Evolutionary conservation across 2,113 vertebrate genomes (phyloP).

Genomic region (Isichthys henryi): DNA sequence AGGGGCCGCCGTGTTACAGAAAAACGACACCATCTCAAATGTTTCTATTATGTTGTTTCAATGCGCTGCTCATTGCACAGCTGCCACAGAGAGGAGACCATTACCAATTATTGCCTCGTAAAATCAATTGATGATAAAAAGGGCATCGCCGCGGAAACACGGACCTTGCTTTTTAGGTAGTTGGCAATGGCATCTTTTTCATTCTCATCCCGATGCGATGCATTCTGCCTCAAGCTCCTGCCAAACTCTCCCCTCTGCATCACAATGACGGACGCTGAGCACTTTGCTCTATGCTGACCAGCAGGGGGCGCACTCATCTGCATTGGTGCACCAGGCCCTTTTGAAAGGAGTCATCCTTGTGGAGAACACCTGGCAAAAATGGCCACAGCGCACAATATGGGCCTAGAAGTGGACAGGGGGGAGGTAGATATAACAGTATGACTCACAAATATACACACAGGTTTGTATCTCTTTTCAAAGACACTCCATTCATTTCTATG

Average conservation of each 20-base stretch:
- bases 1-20: neutral
- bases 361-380: neutral
- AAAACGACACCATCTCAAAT: neutral
- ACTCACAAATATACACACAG: neutral
- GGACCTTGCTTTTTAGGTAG: neutral
- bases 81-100: neutral
- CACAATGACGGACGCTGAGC: neutral
- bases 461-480: no score
- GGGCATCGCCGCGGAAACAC: neutral
- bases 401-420: neutral
- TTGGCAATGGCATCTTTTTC: neutral
- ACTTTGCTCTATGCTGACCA: neutral
- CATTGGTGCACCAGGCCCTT: neutral
- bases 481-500: no score
- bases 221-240: neutral
- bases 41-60: neutral
- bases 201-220: neutral
- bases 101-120: constrained; percentile 12
- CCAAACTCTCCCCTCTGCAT: neutral
- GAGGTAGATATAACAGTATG: neutral
- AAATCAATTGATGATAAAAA: neutral
- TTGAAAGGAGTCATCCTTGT: neutral
- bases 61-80: neutral
- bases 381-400: neutral
- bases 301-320: neutral